Conservation (phyloP, 2,113 vertebrate species). For the Aspidoscelis tigris region DNA sequence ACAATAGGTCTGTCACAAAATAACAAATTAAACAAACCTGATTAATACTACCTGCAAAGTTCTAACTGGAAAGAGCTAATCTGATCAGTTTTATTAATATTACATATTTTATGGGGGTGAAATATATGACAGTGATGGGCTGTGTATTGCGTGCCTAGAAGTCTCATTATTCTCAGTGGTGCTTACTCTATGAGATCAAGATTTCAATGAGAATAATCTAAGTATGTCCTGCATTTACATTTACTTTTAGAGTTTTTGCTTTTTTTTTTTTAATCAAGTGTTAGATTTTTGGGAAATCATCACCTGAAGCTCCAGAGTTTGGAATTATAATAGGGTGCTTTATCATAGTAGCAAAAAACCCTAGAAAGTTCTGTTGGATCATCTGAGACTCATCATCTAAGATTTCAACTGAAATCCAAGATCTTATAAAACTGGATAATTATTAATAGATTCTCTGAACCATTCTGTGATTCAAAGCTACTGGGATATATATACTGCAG, state of each 20-base stretch:
- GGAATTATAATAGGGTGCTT: slow-evolving; percentile 21
- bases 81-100: not conserved
- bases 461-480: not conserved
- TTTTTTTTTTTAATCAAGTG: not conserved
- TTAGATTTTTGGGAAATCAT: not conserved
- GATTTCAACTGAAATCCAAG: not conserved
- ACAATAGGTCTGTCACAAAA: not conserved
- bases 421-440: not conserved
- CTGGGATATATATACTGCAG: not conserved
- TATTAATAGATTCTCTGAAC: not conserved
- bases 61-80: slow-evolving; percentile 13
- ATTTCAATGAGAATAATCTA: too few relatives aligned
- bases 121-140: too few relatives aligned
- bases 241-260: not conserved
- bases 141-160: too few relatives aligned
- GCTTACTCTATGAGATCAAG: too few relatives aligned
- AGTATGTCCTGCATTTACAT: too few relatives aligned
- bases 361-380: not conserved
- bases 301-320: slow-evolving; percentile 7
- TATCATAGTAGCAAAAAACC: not conserved
- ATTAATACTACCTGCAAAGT: not conserved
- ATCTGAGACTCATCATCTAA: not conserved
- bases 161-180: too few relatives aligned
- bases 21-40: not conserved
- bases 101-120: too few relatives aligned